phyloP scores from a whole-genome alignment of 2,888 invertebrate genomes.

The Trissoscelio sp. region DNA sequence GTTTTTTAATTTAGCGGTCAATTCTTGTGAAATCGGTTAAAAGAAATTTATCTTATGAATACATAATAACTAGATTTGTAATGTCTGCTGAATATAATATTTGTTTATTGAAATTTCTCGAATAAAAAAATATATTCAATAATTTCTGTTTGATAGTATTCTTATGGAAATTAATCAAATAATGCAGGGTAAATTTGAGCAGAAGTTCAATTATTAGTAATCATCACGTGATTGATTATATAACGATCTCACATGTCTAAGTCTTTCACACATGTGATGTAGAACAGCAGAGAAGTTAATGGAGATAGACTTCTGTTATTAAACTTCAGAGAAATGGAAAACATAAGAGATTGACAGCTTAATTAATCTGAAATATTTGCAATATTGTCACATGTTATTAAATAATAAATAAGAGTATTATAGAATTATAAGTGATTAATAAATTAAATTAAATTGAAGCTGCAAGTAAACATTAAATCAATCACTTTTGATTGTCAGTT shows the following conservation, averaged over 20 bases:
- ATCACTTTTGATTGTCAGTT: slow-evolving; percentile 16
- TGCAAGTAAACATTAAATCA: slow-evolving; percentile 4
- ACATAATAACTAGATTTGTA: neutral
- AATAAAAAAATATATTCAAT: neutral
- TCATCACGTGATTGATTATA: slow-evolving; percentile 60
- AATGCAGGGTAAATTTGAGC: neutral
- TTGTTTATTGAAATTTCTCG: too few relatives aligned
- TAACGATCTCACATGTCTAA: slow-evolving; percentile 50
- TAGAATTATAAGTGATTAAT: too few relatives aligned
- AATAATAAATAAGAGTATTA: too few relatives aligned
- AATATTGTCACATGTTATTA: neutral
- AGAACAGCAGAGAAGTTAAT: slow-evolving; percentile 37
- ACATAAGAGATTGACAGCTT: slow-evolving; percentile 45
- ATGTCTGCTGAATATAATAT: too few relatives aligned
- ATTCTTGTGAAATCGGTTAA: neutral
- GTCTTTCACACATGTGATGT: slow-evolving; percentile 48
- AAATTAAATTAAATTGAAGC: neutral
- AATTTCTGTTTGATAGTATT: neutral
- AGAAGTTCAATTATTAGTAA: slow-evolving; percentile 47
- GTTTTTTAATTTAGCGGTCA: neutral
- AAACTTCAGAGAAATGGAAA: slow-evolving; percentile 53
- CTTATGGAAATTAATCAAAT: too few relatives aligned
- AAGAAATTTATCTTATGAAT: neutral
- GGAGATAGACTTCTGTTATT: slow-evolving; percentile 52
- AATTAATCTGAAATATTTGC: slow-evolving; percentile 39